A percentile compares a stretch with the other conserved stretches of the same genome.
phyloP scores from a whole-genome alignment of 2,888 invertebrate genomes.

The Ophraella communa region DNA sequence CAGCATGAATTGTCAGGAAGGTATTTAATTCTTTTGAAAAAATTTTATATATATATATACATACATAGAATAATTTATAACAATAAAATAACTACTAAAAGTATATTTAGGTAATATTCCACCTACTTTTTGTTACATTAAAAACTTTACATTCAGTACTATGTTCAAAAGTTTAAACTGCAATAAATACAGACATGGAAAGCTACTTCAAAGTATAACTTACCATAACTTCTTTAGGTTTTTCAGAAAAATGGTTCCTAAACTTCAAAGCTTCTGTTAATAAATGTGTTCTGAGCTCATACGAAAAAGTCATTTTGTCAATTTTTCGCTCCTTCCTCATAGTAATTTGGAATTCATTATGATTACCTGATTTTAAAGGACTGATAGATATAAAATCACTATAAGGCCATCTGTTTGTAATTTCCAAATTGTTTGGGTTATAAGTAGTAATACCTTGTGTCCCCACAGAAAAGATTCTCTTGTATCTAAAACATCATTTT shows the following conservation, averaged over 20 bases:
- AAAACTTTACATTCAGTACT: no score
- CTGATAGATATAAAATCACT: conserved; percentile 52
- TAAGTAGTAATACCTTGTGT: conserved; percentile 96
- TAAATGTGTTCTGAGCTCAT: conserved; percentile 91
- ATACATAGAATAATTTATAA: no score
- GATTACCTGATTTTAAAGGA: conserved; percentile 60
- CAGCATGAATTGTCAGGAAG: no score
- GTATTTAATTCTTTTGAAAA: no score
- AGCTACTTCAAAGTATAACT: neutral
- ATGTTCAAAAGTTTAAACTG: no score
- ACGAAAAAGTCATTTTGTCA: conserved; percentile 95
- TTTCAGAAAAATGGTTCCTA: conserved; percentile 80
- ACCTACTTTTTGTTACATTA: no score
- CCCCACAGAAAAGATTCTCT: conserved; percentile 95
- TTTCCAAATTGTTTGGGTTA: conserved; percentile 87
- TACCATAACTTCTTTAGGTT: conserved; percentile 78
- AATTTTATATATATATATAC: no score
- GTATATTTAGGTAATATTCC: no score
- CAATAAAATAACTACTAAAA: no score
- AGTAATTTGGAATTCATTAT: conserved; percentile 78
- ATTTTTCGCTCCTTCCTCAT: conserved; percentile 90
- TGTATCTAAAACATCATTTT: conserved; percentile 72
- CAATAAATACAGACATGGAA: neutral
- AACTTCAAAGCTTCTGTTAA: conserved; percentile 89
- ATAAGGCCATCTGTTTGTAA: conserved; percentile 92